Evolutionary conservation across 1,140 invertebrate species (phyloP), one percentile per base, ranked within the genome.

Genomic region (Brachionus asplanchnoidis): DNA sequence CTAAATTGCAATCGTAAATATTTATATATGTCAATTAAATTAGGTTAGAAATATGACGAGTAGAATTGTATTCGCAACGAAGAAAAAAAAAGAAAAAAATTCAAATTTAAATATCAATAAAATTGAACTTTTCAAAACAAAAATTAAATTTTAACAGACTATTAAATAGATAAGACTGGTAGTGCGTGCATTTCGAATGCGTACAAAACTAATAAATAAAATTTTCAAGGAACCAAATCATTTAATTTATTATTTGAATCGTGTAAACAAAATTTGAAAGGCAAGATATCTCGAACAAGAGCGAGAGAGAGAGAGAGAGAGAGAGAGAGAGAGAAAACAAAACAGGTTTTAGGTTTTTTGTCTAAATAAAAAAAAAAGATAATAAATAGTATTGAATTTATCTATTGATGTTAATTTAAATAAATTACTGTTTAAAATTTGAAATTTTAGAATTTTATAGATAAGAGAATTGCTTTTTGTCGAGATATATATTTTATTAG

Each of bases 31-130:
- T 77, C 73, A 77, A 77, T 77, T 50, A 50, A 77, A 77, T 77
- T 77, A 77, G 73, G 73, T 77, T 77, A 77, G 73, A 77, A 77
- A 77, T 77, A 77, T 77, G 73, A 77, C 73, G 73, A 77, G 44
- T 77, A 60, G 8, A 60, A 60, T 60, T 60, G 5, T 60, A 60
- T 73, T 73, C 36, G 14, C 9, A 46, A n/a, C n/a, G n/a, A n/a
- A n/a, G n/a, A n/a, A n/a, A 20, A 42, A 73, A 36, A 7, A 36
- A 7, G 40, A 36, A n/a, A 73, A n/a, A 42, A 42, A 42, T 50
- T 50, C 8, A 77, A 77, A 77, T 77, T 77, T 77, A 77, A 50
- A 77, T 50, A 77, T 50, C 40, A 77, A 77, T 50, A 77, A 77
- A 77, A 77, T 50, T 77, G 20, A 26, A 77, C 42, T 50, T n/a